Conservation (phyloP, 35 echinoderm and acorn worm species). For the Strongylocentrotus purpuratus region DNA sequence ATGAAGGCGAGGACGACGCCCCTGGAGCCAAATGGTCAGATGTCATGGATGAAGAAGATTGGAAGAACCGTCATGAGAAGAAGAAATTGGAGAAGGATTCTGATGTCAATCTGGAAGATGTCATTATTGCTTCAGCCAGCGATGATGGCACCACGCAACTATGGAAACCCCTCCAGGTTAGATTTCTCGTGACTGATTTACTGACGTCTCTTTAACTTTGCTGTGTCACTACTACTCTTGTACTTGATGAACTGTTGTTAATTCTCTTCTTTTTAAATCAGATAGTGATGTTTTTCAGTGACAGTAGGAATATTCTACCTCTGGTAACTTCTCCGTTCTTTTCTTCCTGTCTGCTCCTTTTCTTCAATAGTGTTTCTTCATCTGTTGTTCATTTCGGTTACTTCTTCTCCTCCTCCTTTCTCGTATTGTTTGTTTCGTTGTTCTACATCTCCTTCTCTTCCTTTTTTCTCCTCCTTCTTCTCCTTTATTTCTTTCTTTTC, state of each 20-base stretch:
- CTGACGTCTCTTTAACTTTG: too few relatives aligned
- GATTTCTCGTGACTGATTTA: not conserved
- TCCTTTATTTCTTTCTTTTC: too few relatives aligned
- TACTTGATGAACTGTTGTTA: not conserved
- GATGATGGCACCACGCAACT: conserved; percentile 87
- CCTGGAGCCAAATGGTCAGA: conserved; percentile 59
- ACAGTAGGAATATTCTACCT: too few relatives aligned
- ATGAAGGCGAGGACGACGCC: conserved; percentile 33
- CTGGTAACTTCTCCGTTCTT: too few relatives aligned
- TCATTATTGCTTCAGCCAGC: conserved; percentile 72
- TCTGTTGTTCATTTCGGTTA: too few relatives aligned
- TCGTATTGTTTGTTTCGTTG: too few relatives aligned
- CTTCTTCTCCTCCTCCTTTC: too few relatives aligned
- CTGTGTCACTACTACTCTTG: not conserved
- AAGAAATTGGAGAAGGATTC: conserved; percentile 85
- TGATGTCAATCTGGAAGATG: conserved; percentile 83
- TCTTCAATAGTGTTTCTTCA: too few relatives aligned
- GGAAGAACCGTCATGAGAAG: conserved; percentile 78
- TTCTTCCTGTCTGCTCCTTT: too few relatives aligned
- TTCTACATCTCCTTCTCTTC: too few relatives aligned
- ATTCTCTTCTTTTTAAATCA: not conserved
- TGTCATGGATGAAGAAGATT: conserved; percentile 68
- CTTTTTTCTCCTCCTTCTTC: too few relatives aligned
- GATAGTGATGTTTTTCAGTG: too few relatives aligned
- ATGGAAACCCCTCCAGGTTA: conserved; percentile 93